phyloP scores from a whole-genome alignment of 2,113 vertebrate species.

The Rhegmatorhina hoffmannsi region DNA sequence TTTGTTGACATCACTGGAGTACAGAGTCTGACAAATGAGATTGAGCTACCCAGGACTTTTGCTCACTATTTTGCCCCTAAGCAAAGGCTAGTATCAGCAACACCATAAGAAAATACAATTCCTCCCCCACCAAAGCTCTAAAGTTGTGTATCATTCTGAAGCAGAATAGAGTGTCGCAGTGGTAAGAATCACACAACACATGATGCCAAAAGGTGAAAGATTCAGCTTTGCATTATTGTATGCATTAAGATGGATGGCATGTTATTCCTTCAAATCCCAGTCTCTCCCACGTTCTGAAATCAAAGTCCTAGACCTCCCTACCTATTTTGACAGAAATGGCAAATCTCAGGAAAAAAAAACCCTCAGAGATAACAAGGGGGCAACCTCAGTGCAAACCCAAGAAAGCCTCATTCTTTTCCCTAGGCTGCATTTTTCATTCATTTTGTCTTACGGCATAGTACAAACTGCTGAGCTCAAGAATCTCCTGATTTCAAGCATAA shows the following conservation, averaged over 20 bases:
- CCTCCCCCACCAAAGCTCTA: not conserved
- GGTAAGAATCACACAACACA: not conserved
- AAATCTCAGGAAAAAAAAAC: not conserved
- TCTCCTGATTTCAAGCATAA: not conserved
- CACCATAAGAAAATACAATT: not conserved
- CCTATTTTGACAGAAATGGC: not conserved
- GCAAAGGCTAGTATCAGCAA: not conserved
- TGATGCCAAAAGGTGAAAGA: not conserved
- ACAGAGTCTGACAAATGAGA: not conserved
- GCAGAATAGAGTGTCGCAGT: not conserved
- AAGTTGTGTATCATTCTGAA: not conserved
- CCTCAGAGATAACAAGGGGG: not conserved
- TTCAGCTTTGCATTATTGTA: not conserved
- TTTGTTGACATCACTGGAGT: not conserved
- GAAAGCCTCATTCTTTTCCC: not conserved
- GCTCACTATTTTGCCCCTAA: not conserved
- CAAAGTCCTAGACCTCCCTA: not conserved
- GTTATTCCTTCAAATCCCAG: not conserved
- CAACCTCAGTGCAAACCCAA: not conserved
- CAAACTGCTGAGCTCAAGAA: conserved; percentile 26
- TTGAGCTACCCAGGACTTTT: not conserved
- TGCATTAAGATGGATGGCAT: not conserved
- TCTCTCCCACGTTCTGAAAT: not conserved
- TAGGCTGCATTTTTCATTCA: not conserved
- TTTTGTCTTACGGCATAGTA: conserved; percentile 18